Evolutionary conservation across 2,888 invertebrate species (phyloP), one percentile per base, ranked within the genome.

Genomic region (Congeria kusceri): DNA sequence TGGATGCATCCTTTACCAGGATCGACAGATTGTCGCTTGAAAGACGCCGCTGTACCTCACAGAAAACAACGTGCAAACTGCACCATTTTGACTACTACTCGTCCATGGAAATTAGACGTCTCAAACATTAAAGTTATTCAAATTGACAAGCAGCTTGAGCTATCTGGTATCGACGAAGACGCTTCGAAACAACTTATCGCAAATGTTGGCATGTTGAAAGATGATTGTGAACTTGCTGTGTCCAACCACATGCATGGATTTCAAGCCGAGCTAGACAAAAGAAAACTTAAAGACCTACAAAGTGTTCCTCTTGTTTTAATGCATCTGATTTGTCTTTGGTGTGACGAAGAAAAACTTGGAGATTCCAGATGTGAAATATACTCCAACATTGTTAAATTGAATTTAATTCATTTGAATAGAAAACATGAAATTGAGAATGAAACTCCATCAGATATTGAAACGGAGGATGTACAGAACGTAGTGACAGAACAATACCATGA

Each of bases 21-120:
- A 29, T 18, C 23, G n/a, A 61, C 32, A 32, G 32, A 32, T 32
- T 32, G 32, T 3, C 18, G 15, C 2, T 18, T n/a, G 11, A 20
- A 61, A 27, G 61, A 18, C 4, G 5, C n/a, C 20, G 20, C 28
- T 27, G 15, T 61, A 29, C 61, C 61, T 9, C 61, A 61, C 32
- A 29, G 11, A 61, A 23, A n/a, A 15, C n/a, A 7, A n/a, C 20
- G 61, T 15, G 4, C 28, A 2, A 23, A 11, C 2, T 28, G 61
- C 29, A 27, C 61, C 23, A 61, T 61, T 29, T 15, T 61, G 29
- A 29, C 29, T 3, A 61, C 61, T 13, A 29, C 61, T 20, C 27
- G 61, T 13, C 61, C 61, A 18, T 61, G 61, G 61, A 61, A 61
- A 29, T n/a, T 61, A 29, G 61, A 61, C 61, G 20, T 29, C 15